Conservation (phyloP, 2,888 invertebrate species). For the Chymomyza caudatula region DNA sequence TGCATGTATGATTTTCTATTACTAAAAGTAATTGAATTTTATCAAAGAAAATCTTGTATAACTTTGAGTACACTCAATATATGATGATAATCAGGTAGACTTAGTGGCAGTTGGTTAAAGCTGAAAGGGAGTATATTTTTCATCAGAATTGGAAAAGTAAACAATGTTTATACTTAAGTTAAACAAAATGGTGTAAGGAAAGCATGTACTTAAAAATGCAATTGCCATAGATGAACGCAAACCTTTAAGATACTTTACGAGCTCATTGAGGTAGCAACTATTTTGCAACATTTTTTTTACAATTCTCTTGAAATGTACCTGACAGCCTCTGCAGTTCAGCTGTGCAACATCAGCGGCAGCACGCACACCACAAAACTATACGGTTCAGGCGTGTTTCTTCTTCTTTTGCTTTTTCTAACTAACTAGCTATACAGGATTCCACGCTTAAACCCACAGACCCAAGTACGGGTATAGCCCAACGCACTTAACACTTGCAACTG, state of each 20-base stretch:
- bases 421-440: constrained; percentile 32
- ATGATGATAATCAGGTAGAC: no score
- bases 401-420: constrained; percentile 46
- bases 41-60: no score
- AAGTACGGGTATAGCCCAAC: constrained; percentile 26
- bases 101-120: no score
- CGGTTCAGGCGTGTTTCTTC: constrained; percentile 26
- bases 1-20: no score
- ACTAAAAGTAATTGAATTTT: no score
- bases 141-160: no score
- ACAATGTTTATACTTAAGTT: no score
- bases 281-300: constrained; percentile 28
- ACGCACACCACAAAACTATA: neutral
- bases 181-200: no score
- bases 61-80: no score
- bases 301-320: constrained; percentile 46
- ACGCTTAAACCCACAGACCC: constrained; percentile 15
- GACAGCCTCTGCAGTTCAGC: constrained; percentile 63
- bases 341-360: constrained; percentile 36
- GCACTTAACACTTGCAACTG: constrained; percentile 68
- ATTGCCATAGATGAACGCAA: no score
- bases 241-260: constrained; percentile 24
- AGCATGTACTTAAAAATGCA: no score
- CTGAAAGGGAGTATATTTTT: no score
- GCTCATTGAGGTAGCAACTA: neutral